These are phyloP conservation scores for Crossocerus cetratus DNA, from an alignment of 2,888 invertebrate genomes.

Conservation along the genomic window DNA sequence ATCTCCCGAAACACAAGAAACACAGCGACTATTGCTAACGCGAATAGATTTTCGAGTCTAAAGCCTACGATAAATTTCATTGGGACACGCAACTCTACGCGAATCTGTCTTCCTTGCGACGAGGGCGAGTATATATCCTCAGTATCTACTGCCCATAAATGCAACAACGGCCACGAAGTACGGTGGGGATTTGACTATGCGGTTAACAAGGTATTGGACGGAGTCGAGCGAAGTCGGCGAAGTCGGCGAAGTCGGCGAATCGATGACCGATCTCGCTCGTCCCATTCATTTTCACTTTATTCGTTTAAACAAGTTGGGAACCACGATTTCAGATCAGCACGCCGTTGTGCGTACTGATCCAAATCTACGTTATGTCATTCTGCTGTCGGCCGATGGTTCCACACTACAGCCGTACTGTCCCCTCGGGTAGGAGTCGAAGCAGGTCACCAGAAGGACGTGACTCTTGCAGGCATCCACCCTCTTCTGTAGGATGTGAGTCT, in stretches of 20 bases:
- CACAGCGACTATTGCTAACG: conserved; percentile 16
- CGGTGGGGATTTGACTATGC: conserved; percentile 49
- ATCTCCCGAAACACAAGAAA: conserved; percentile 29
- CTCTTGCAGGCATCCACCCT: conserved; percentile 80
- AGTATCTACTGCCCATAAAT: conserved; percentile 22
- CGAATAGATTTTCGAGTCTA: conserved; percentile 22
- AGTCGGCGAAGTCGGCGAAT: conserved; percentile 50
- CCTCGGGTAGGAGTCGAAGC: conserved; percentile 75
- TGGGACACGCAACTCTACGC: conserved; percentile 38
- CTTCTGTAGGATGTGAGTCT: conserved; percentile 79
- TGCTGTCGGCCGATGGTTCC: conserved; percentile 11
- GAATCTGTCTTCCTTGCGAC: conserved; percentile 20
- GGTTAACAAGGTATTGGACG: conserved; percentile 62
- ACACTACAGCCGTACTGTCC: conserved; percentile 47
- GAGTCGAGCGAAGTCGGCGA: conserved; percentile 60
- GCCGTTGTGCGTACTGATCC: conserved; percentile 67
- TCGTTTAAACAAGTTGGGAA: conserved; percentile 15
- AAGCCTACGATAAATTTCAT: conserved; percentile 20
- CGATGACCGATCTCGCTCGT: conserved; percentile 52
- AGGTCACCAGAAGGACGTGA: conserved; percentile 79
- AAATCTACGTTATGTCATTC: conserved; percentile 68
- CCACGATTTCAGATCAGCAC: conserved; percentile 63
- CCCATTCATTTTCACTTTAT: conserved; percentile 35
- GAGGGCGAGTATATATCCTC: conserved; percentile 27
- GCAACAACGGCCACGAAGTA: conserved; percentile 49